Evolutionary conservation across 1,140 invertebrate genomes (phyloP).

Genomic region (Proctacanthus coquilletti): DNA sequence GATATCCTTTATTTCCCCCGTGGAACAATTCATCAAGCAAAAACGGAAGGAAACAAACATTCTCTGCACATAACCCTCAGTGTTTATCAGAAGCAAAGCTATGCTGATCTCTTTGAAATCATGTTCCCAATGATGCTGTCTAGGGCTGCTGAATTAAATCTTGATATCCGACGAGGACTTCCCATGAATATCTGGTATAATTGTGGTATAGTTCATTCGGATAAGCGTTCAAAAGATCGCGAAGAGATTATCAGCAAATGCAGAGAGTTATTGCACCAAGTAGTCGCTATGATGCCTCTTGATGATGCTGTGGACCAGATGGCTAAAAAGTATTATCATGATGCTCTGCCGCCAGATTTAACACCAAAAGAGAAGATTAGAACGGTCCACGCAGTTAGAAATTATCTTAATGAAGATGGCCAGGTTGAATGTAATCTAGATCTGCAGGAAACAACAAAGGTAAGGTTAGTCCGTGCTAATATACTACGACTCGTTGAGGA

Average conservation of each 20-base stretch:
- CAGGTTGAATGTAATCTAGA: constrained; percentile 46
- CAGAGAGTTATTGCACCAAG: constrained; percentile 44
- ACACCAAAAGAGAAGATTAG: constrained; percentile 43
- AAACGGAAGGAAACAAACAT: constrained; percentile 55
- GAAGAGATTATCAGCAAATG: constrained; percentile 37
- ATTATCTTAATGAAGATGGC: constrained; percentile 46
- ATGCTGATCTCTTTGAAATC: constrained; percentile 74
- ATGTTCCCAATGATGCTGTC: constrained; percentile 62
- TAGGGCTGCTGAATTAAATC: constrained; percentile 49
- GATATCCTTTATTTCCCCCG: constrained; percentile 87
- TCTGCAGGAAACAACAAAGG: constrained; percentile 46
- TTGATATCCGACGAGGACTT: constrained; percentile 61
- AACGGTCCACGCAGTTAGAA: constrained; percentile 52
- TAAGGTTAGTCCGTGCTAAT: constrained; percentile 54
- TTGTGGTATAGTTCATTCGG: constrained; percentile 50
- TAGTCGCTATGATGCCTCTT: constrained; percentile 45
- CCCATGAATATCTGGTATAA: constrained; percentile 61
- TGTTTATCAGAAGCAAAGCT: constrained; percentile 79
- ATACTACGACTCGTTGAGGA: constrained; percentile 56
- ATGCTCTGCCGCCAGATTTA: constrained; percentile 72
- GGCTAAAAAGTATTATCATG: constrained; percentile 66
- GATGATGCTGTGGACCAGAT: constrained; percentile 76
- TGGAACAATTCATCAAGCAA: constrained; percentile 85
- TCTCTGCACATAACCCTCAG: constrained; percentile 89
- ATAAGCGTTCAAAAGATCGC: constrained; percentile 33